Base-by-base conservation (phyloP, 2,888 invertebrate species). In the Cheilosia scutellata region DNA sequence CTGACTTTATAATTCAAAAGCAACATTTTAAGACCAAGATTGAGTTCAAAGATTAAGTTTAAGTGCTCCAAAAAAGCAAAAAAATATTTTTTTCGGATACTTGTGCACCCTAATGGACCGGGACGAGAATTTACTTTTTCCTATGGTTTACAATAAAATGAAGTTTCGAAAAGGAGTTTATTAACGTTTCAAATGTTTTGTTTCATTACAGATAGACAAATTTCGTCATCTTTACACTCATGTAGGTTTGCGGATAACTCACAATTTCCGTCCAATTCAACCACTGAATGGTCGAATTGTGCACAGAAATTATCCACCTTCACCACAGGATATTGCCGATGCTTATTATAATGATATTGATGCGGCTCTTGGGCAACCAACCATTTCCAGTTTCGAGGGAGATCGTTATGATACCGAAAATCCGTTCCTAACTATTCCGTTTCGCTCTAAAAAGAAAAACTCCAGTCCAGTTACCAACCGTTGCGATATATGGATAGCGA, bases 221-320 rank as follows among this genome's bases (percentile, higher is more conserved):
- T 97, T 97, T 90, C 94, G 97, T 40, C 93, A 94, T 84, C 92
- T 97, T 40, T 93, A 94, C 65, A 94, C 94, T 1, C 93, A 93
- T 5, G 94, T 95, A 63, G 96, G 96, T 2, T 93, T 93, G 88
- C 88, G 89, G 40, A 93, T 97, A 87, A 95, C 94, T 0, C 96
- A 96, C 90, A 97, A 97, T 91, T 96, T 95, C 91, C 94, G 97
- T 13, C 97, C 97, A 0, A 95, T 96, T 37, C 96, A 97, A 90
- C 96, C 96, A 0, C 93, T 96, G 0, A 95, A 96, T 31, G 95
- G 95, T 88, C 93, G 97, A 87, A 92, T 93, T 0, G 94, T 96
- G 0, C 94, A 89, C 58, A 79, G 82, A 51, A 76, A 66, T 68
- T 5, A 9, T 1, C 16, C 37, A 40, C 1, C 49, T 13, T 27